Conservation (phyloP, 2,797 vertebrate genomes). For the Simalia tracyae region DNA sequence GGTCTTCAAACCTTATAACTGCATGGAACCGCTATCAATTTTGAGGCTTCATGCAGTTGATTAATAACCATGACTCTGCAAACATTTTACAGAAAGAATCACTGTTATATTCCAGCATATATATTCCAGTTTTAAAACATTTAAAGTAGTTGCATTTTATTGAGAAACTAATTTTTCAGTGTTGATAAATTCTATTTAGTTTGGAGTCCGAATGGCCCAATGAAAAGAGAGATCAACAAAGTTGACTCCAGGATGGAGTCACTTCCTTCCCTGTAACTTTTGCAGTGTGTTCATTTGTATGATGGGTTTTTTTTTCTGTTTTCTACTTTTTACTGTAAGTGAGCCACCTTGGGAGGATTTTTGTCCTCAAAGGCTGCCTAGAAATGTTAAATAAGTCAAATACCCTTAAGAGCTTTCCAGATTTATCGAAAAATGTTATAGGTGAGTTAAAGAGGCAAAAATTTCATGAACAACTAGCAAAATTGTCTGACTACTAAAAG, state of each 20-base stretch:
- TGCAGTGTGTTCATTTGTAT: not conserved
- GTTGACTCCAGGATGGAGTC: not conserved
- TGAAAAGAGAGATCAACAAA: not conserved
- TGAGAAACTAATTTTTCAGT: not conserved
- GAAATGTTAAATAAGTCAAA: not conserved
- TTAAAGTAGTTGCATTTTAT: slow-evolving; percentile 40
- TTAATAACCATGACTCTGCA: not conserved
- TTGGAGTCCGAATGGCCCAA: not conserved
- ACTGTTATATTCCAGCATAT: slow-evolving; percentile 28
- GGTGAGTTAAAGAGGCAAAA: not conserved
- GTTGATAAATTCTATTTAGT: slow-evolving; percentile 30
- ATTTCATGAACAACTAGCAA: not conserved
- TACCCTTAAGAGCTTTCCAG: not conserved
- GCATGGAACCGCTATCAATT: not conserved
- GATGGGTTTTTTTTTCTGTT: not conserved
- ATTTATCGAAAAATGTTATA: not conserved
- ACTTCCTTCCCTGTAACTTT: not conserved
- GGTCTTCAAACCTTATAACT: not conserved
- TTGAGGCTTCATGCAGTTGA: not conserved
- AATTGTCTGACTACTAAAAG: not conserved
- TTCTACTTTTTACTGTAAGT: not conserved
- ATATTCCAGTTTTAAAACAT: slow-evolving; percentile 52
- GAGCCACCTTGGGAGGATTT: not conserved
- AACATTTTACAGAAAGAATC: slow-evolving; percentile 22
- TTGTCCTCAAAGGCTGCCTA: not conserved